Evolutionary conservation across 2,888 invertebrate species (phyloP).

Genomic region (Zaprionus lineosus): DNA sequence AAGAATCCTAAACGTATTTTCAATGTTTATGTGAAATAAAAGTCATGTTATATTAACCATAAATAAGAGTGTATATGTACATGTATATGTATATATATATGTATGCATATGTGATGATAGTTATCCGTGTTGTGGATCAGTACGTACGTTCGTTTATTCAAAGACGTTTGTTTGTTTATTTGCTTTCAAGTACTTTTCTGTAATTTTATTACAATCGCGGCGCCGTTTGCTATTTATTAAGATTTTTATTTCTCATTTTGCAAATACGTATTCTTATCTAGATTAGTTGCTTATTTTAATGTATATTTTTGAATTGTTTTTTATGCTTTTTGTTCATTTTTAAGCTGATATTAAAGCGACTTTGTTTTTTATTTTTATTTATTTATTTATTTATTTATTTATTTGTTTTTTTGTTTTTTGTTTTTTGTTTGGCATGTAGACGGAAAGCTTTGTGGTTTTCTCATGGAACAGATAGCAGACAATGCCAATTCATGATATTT

Average conservation of each 20-base stretch:
- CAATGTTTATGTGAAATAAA: conserved; percentile 47
- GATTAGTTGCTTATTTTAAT: conserved; percentile 39
- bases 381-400: conserved; percentile 1
- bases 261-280: conserved; percentile 38
- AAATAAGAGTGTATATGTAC: conserved; percentile 6
- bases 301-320: conserved; percentile 29
- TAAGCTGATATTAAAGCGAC: conserved; percentile 29
- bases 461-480: conserved; percentile 6
- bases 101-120: conserved; percentile 9
- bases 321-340: conserved; percentile 24
- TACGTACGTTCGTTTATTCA: conserved; percentile 55
- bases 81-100: conserved; percentile 17
- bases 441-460: conserved; percentile 27
- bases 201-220: conserved; percentile 65
- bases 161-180: conserved; percentile 64
- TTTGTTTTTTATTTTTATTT: conserved; percentile 11
- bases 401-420: neutral
- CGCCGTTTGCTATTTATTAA: conserved; percentile 40
- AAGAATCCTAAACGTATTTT: conserved; percentile 35
- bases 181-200: conserved; percentile 55
- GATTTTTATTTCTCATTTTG: conserved; percentile 34
- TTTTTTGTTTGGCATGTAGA: conserved; percentile 35
- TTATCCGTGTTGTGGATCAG: no score
- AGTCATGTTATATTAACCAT: conserved; percentile 19
- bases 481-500: conserved; percentile 2